These are phyloP conservation scores for Odontomachus brunneus DNA, from an alignment of 1,140 invertebrate species.

Conservation along the genomic window DNA sequence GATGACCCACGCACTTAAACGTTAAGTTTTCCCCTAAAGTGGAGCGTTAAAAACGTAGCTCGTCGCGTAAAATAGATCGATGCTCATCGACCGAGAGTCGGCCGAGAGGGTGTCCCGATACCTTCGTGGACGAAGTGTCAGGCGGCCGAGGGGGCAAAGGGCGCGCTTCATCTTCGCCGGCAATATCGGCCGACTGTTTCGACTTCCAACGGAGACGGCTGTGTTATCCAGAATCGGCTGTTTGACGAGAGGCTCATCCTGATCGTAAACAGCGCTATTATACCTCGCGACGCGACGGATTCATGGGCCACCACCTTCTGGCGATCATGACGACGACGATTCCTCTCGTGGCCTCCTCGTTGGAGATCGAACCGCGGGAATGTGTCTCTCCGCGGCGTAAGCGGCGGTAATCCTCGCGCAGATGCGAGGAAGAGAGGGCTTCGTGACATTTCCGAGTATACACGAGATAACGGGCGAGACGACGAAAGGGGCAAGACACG, in stretches of 20 bases:
- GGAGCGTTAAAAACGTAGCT: too few relatives aligned
- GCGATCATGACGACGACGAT: too few relatives aligned
- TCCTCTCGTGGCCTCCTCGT: background rate
- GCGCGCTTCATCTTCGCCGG: slow-evolving; percentile 69
- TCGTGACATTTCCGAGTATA: slow-evolving; percentile 42
- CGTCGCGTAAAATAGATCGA: too few relatives aligned
- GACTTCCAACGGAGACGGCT: slow-evolving; percentile 53
- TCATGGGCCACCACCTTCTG: too few relatives aligned
- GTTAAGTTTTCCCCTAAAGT: too few relatives aligned
- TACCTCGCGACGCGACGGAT: slow-evolving; percentile 20
- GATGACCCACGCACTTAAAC: too few relatives aligned
- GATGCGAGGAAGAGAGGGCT: slow-evolving; percentile 3
- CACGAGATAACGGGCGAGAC: slow-evolving; percentile 66
- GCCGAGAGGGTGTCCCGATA: too few relatives aligned
- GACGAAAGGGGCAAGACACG: background rate
- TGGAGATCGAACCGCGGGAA: slow-evolving; percentile 33
- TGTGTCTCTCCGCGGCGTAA: background rate
- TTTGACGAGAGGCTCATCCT: slow-evolving; percentile 78
- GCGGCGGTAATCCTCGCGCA: slow-evolving; percentile 40
- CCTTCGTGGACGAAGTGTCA: too few relatives aligned
- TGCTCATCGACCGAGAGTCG: too few relatives aligned
- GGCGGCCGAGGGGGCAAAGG: background rate
- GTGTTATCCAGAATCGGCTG: slow-evolving; percentile 49
- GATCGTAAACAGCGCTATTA: slow-evolving; percentile 73
- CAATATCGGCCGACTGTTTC: slow-evolving; percentile 77